Evolutionary conservation across 2,888 invertebrate species (phyloP).

Genomic region (Halictus quadricinctus): DNA sequence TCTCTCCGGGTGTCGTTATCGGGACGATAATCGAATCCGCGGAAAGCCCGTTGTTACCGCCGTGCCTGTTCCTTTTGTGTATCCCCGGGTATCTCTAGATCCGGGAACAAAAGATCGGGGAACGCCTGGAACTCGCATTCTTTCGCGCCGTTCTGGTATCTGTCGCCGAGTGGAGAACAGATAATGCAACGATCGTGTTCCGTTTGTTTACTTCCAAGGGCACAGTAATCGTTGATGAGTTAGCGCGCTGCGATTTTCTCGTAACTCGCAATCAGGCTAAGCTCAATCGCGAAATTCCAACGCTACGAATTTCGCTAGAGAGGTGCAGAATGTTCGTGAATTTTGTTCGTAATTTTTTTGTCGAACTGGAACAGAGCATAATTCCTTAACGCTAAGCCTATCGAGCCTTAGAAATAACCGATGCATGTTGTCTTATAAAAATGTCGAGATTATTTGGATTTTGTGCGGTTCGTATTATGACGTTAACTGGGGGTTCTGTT

Average conservation of each 20-base stretch:
- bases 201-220: background rate
- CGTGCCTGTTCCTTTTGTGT: background rate
- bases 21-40: background rate
- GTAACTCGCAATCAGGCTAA: background rate
- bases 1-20: background rate
- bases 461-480: no score
- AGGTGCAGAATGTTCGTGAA: no score
- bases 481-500: no score
- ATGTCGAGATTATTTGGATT: no score
- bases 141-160: background rate
- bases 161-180: background rate
- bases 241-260: background rate
- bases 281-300: constrained; percentile 22
- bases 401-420: no score
- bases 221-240: background rate
- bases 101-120: background rate
- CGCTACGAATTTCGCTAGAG: no score
- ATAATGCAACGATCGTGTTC: background rate
- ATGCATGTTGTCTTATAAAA: no score
- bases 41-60: background rate
- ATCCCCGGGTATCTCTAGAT: background rate
- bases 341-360: no score
- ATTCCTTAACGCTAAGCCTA: background rate
- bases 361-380: background rate
- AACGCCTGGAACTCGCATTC: constrained; percentile 7